phyloP scores from a whole-genome alignment of 2,888 invertebrate genomes.

The Aspidiotus rigidus region DNA sequence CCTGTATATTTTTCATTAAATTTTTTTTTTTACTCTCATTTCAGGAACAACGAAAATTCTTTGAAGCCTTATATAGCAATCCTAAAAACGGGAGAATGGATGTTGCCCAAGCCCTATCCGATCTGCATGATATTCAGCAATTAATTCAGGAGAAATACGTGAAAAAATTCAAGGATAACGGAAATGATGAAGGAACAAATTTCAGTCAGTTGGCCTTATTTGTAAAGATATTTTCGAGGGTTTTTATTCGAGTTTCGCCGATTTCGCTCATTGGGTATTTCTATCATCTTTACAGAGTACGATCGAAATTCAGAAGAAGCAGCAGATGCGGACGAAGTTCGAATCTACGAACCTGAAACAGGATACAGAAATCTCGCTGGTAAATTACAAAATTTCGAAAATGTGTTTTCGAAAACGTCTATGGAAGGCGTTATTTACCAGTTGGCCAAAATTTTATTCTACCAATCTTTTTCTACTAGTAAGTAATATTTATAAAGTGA shows the following conservation, averaged over 20 bases:
- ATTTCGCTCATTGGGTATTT: background rate
- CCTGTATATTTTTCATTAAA: too few relatives aligned
- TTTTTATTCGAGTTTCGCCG: background rate
- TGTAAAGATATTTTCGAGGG: background rate
- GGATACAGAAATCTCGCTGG: constrained; percentile 59
- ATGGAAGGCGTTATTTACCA: constrained; percentile 72
- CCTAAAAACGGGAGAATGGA: constrained; percentile 15
- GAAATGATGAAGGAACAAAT: constrained; percentile 7
- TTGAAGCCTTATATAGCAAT: constrained; percentile 10
- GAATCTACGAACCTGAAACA: constrained; percentile 4
- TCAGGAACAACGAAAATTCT: background rate
- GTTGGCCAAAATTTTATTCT: constrained; percentile 71
- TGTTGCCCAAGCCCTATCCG: constrained; percentile 18
- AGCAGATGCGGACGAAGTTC: background rate
- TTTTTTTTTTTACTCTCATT: background rate
- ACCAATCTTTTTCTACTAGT: constrained; percentile 59
- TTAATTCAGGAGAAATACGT: constrained; percentile 22
- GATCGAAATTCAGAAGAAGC: constrained; percentile 7
- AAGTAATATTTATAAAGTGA: constrained; percentile 14
- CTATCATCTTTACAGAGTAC: background rate
- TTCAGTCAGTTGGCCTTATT: constrained; percentile 3
- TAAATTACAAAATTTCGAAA: constrained; percentile 58
- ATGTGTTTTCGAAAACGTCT: constrained; percentile 64
- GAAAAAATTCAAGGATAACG: background rate
- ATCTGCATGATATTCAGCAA: constrained; percentile 27